Evolutionary conservation across 2,113 vertebrate genomes (phyloP), one percentile per base, ranked within the genome.

Genomic region (Spea bombifrons): DNA sequence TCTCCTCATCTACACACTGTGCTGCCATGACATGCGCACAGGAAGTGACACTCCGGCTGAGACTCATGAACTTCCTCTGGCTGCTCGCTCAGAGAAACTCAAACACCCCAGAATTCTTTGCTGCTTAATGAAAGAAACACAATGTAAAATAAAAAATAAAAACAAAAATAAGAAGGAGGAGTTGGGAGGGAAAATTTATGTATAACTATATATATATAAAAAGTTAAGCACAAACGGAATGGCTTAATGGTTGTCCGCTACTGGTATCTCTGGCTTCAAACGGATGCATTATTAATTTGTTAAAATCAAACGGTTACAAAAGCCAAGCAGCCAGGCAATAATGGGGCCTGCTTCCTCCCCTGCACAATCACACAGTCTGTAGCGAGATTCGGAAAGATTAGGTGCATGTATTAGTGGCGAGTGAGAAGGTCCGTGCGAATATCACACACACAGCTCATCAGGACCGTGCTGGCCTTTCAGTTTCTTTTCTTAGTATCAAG

Each of bases 61-160:
- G 73, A 67, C 57, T 73, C 53, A 49, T 75, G 46, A 67, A 80
- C 73, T 66, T 82, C 90, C 88, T 84, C 0, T 4, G 82, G 87
- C 76, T 76, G 89, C 84, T 88, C 85, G 85, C 84, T 94, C 91
- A 94, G 86, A 94, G 92, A 91, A 94, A 93, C 90, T 93, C 92
- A 93, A 94, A 93, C 82, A 94, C 90, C 92, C 92, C 90, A 89
- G 90, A 92, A 93, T 90, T 93, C 92, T 93, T 94, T 89, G 92
- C 92, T 94, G 90, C 90, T 91, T 89, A 89, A 91, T 67, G 88
- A 85, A 88, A 82, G 87, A 92, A 87, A 91, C 86, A 91, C 86
- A 82, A 86, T 86, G 82, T 86, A 86, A 90, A 90, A 91, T 91
- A 76, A 84, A 90, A 90, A 88, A 91, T 86, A 89, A 88, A 83